Evolutionary conservation across 2,888 invertebrate species (phyloP).

Genomic region (Neoitamus cyanurus): DNA sequence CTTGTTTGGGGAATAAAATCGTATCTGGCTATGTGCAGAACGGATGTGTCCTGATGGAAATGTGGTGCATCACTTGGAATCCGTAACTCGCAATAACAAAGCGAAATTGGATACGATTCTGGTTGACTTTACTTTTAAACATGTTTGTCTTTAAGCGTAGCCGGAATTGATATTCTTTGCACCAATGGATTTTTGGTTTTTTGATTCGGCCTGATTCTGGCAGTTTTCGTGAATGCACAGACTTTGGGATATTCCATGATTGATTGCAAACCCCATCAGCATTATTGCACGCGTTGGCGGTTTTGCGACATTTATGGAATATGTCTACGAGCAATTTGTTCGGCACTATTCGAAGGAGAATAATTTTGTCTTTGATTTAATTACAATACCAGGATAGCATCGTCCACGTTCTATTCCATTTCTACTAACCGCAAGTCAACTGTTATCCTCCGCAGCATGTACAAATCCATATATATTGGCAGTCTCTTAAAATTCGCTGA

Average conservation of each 20-base stretch:
- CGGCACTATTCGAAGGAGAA: too few species aligned
- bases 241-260: background rate
- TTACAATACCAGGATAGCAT: background rate
- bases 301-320: too few species aligned
- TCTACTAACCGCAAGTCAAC: background rate
- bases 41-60: background rate
- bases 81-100: background rate
- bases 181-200: background rate
- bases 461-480: background rate
- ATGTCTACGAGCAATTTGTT: too few species aligned
- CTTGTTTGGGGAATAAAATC: background rate
- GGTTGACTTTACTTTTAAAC: background rate
- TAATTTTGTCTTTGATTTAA: too few species aligned
- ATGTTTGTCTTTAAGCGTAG: background rate
- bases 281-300: too few species aligned
- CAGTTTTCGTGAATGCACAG: background rate
- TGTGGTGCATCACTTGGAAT: background rate
- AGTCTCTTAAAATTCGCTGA: background rate
- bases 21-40: background rate
- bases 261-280: background rate
- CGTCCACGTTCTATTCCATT: background rate
- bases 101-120: background rate
- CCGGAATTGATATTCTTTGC: background rate
- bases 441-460: background rate
- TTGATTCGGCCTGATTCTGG: background rate